Percentiles rank a stretch among this genome's conserved stretches.
Evolutionary conservation across 2,888 invertebrate species (phyloP).

Genomic region (Trissolcus brochymenae): DNA sequence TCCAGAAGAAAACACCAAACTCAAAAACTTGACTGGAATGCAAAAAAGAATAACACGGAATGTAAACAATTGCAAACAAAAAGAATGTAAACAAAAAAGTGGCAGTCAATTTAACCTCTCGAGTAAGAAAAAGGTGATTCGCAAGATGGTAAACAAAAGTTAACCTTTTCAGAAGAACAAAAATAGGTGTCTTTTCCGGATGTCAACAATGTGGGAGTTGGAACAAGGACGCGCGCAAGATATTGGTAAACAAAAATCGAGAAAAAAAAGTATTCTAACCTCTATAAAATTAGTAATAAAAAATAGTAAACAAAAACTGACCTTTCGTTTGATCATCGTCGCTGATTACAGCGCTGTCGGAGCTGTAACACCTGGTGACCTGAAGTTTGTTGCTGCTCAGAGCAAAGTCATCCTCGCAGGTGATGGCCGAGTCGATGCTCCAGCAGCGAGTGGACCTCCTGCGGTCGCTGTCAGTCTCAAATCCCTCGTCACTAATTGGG

Average conservation of each 20-base stretch:
- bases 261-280: neutral
- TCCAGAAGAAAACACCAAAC: too few species aligned
- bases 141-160: neutral
- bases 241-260: neutral
- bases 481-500: slow-evolving; percentile 72
- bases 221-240: neutral
- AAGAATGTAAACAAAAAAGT: too few species aligned
- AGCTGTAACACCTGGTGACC: slow-evolving; percentile 77
- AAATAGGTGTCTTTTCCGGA: neutral
- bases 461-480: slow-evolving; percentile 68
- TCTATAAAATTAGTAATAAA: neutral
- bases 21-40: too few species aligned
- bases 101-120: too few species aligned
- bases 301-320: slow-evolving; percentile 42
- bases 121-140: too few species aligned
- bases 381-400: slow-evolving; percentile 63
- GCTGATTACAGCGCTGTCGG: slow-evolving; percentile 78
- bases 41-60: too few species aligned
- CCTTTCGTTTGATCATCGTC: slow-evolving; percentile 77
- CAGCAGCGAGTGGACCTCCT: slow-evolving; percentile 72
- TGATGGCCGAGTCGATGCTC: slow-evolving; percentile 79
- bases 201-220: neutral
- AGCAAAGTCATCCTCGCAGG: slow-evolving; percentile 77
- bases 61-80: too few species aligned
- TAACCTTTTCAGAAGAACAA: neutral